Percentiles rank a stretch among this genome's conserved stretches.
Evolutionary conservation across 2,113 vertebrate genomes (phyloP).

Genomic region (Eclectus roratus): DNA sequence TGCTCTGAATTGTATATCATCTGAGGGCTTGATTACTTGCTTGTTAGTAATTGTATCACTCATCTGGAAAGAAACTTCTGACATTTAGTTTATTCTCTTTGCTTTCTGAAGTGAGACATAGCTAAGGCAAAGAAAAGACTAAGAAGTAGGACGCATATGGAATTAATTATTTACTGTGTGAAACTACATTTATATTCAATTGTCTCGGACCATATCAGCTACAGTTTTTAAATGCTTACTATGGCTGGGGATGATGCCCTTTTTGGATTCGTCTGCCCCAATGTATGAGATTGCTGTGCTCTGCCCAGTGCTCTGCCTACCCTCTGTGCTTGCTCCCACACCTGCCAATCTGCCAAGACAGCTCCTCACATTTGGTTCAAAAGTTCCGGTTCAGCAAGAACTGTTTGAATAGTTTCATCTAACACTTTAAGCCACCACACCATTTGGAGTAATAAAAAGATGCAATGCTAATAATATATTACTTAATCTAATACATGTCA

Average conservation of each 20-base stretch:
- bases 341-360: fast-evolving
- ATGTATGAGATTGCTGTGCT: not conserved
- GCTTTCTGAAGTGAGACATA: not conserved
- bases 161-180: slow-evolving; percentile 17
- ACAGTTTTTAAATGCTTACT: not conserved
- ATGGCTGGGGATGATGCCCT: not conserved
- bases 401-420: not conserved
- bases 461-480: not conserved
- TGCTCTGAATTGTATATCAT: slow-evolving; percentile 30
- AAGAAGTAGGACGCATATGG: not conserved
- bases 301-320: not conserved
- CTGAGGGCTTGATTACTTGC: slow-evolving; percentile 30
- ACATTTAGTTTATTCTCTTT: slow-evolving; percentile 18
- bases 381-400: not conserved
- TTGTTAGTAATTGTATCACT: slow-evolving; percentile 30
- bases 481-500: not conserved
- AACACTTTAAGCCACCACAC: not conserved
- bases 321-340: not conserved
- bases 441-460: not conserved
- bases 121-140: not conserved
- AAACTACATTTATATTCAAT: not conserved
- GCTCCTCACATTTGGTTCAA: not conserved
- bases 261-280: not conserved
- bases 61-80: slow-evolving; percentile 32
- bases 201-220: not conserved